Evolutionary conservation across 2,888 invertebrate genomes (phyloP).

Genomic region (Liopterus haemorrhoidalis): DNA sequence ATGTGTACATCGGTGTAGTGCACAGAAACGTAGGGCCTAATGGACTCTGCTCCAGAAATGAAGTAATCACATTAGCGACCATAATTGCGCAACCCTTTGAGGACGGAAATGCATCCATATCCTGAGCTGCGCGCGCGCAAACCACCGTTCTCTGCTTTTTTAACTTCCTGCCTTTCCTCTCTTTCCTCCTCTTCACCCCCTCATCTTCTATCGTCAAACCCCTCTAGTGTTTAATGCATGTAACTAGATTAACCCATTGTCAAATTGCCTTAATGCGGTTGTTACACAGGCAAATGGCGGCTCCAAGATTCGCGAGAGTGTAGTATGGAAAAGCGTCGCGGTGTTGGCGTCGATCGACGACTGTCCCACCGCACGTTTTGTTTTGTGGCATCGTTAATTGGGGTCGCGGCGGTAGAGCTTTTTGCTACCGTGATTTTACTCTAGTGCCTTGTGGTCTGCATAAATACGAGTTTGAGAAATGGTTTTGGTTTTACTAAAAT

Average conservation of each 20-base stretch:
- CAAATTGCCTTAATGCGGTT: slow-evolving; percentile 46
- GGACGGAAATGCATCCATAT: slow-evolving; percentile 67
- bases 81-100: slow-evolving; percentile 58
- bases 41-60: slow-evolving; percentile 43
- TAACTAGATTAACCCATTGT: slow-evolving; percentile 48
- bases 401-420: too few species aligned
- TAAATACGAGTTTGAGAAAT: too few species aligned
- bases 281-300: slow-evolving; percentile 38
- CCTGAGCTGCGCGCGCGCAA: slow-evolving; percentile 49
- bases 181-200: slow-evolving; percentile 26
- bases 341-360: too few species aligned
- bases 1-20: too few species aligned
- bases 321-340: too few species aligned
- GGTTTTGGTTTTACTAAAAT: too few species aligned
- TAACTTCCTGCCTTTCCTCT: slow-evolving; percentile 16
- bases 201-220: slow-evolving; percentile 19
- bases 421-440: too few species aligned
- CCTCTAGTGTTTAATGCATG: slow-evolving; percentile 43
- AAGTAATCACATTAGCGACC: slow-evolving; percentile 61
- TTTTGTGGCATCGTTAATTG: slow-evolving; percentile 4
- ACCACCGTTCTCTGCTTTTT: slow-evolving; percentile 25
- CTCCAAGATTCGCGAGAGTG: too few species aligned
- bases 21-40: too few species aligned
- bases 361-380: slow-evolving; percentile 4
- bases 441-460: too few species aligned